Percentiles rank a stretch among this genome's conserved stretches.
These are phyloP conservation scores for Chrysotoxum bicinctum DNA, from an alignment of 2,888 invertebrate species.

Conservation along the genomic window DNA sequence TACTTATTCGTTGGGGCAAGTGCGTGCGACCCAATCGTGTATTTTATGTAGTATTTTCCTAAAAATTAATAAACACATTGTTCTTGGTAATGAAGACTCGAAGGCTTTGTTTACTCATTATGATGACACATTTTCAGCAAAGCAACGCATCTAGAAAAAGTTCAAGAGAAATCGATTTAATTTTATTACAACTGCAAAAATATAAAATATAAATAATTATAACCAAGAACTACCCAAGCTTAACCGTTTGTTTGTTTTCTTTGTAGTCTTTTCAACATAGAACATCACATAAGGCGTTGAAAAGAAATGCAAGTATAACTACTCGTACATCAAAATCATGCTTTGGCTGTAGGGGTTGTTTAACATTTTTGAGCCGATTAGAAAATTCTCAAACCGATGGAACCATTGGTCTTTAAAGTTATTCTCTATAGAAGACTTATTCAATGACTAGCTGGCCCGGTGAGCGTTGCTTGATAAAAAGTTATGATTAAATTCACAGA, in stretches of 20 bases:
- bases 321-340: too few species aligned
- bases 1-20: too few species aligned
- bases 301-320: background rate
- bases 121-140: background rate
- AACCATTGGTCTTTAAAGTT: background rate
- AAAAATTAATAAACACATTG: background rate
- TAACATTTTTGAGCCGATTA: background rate
- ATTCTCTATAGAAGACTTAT: background rate
- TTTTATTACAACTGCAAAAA: background rate
- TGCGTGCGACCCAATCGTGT: too few species aligned
- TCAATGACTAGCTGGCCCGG: background rate
- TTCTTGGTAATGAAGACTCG: background rate
- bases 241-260: background rate
- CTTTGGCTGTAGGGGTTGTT: background rate
- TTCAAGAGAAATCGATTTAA: background rate
- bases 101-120: background rate
- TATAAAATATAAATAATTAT: background rate
- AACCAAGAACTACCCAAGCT: background rate
- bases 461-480: background rate
- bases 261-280: background rate
- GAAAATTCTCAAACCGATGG: background rate
- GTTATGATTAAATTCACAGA: too few species aligned
- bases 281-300: too few species aligned
- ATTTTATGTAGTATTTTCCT: too few species aligned
- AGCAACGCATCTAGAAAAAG: background rate